These are phyloP conservation scores for Ceyx cyanopectus DNA, from an alignment of 2,113 vertebrate species.

Conservation along the genomic window DNA sequence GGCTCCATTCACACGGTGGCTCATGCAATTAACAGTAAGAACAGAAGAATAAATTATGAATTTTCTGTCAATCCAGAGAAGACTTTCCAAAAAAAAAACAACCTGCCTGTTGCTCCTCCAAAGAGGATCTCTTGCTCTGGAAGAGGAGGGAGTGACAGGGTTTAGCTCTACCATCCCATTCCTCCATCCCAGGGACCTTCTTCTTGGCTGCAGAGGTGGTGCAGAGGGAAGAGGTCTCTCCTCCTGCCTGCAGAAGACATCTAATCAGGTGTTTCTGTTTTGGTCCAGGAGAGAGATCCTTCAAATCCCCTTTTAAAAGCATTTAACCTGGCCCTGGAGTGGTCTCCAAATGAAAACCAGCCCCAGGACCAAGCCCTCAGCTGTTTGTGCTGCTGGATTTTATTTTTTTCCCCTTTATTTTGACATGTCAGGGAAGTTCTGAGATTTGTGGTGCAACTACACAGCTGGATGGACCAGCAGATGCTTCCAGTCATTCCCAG, in stretches of 20 bases:
- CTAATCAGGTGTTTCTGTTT: background rate
- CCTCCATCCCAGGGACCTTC: background rate
- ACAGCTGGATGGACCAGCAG: background rate
- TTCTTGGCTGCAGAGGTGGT: background rate
- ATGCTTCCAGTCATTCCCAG: background rate
- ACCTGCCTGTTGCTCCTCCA: background rate
- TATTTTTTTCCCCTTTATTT: background rate
- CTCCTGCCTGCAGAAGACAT: background rate
- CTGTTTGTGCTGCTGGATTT: background rate
- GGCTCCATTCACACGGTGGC: background rate
- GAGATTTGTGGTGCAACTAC: background rate
- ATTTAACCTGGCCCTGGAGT: background rate
- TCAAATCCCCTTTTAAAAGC: background rate
- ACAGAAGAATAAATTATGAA: background rate
- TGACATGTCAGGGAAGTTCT: background rate
- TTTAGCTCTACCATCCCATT: fast-evolving
- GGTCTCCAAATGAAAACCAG: background rate
- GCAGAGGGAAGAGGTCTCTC: background rate
- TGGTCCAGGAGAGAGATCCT: background rate
- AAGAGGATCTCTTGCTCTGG: background rate
- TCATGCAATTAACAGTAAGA: background rate
- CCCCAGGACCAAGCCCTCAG: background rate
- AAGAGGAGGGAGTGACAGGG: background rate
- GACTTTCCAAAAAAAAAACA: background rate
- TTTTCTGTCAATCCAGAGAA: background rate